A percentile compares a stretch with the other conserved stretches of the same genome.
Conservation (phyloP, 2,888 invertebrate genomes). For the Cheiracanthium punctorium region DNA sequence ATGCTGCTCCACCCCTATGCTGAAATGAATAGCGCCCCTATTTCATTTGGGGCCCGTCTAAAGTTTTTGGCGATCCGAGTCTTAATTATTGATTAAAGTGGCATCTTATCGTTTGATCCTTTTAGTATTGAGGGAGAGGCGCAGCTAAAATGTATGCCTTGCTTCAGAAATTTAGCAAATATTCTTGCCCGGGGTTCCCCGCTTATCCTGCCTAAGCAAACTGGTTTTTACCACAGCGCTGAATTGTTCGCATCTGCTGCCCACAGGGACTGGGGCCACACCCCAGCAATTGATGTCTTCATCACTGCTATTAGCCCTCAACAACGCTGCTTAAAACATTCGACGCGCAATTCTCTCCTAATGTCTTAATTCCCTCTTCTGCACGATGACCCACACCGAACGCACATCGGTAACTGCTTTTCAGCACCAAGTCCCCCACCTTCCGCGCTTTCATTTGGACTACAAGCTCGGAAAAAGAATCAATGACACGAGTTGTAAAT, state of each 20-base stretch:
- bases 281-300: constrained; percentile 65
- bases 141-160: constrained; percentile 13
- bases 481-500: not conserved
- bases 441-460: not conserved
- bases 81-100: constrained; percentile 22
- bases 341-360: constrained; percentile 58
- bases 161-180: constrained; percentile 29
- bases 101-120: constrained; percentile 4
- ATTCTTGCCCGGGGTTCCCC: constrained; percentile 27
- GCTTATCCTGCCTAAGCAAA: constrained; percentile 1
- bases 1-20: not conserved
- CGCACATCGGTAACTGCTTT: not conserved
- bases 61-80: not conserved
- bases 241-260: constrained; percentile 52
- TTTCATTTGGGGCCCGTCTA: not conserved
- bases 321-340: constrained; percentile 61
- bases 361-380: constrained; percentile 57
- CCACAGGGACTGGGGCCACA: constrained; percentile 35
- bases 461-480: not conserved
- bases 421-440: not conserved
- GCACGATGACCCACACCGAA: constrained; percentile 6
- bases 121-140: not conserved
- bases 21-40: not conserved
- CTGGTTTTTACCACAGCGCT: constrained; percentile 36
- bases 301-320: constrained; percentile 64